These are phyloP conservation scores for Athalia cordata DNA, from an alignment of 2,888 invertebrate species.

Conservation along the genomic window DNA sequence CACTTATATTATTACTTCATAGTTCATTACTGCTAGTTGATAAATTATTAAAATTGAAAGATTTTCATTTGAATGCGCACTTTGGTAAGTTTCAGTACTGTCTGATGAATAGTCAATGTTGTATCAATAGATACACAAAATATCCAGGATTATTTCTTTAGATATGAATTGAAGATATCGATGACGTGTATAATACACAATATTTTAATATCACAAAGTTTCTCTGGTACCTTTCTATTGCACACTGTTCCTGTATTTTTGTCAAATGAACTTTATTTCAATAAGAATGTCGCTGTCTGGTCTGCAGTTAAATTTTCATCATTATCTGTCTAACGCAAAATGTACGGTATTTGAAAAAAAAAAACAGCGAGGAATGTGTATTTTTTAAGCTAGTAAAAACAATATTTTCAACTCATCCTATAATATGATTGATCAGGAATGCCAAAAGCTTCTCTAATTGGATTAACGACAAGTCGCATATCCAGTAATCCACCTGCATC, in stretches of 20 bases:
- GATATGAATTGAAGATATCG: too few relatives aligned
- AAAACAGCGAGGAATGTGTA: neutral
- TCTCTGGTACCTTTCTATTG: constrained; percentile 15
- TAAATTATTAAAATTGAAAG: neutral
- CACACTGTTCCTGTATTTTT: constrained; percentile 17
- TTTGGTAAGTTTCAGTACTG: too few relatives aligned
- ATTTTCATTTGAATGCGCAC: neutral
- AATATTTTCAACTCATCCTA: constrained; percentile 17
- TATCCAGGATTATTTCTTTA: too few relatives aligned
- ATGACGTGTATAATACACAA: constrained; percentile 9
- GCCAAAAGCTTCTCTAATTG: constrained; percentile 87
- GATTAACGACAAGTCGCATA: constrained; percentile 84
- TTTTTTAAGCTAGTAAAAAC: neutral
- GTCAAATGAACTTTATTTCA: constrained; percentile 41
- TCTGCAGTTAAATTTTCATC: too few relatives aligned
- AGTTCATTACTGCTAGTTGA: neutral
- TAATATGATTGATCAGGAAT: constrained; percentile 77
- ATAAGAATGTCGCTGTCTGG: neutral
- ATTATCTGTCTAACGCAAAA: too few relatives aligned
- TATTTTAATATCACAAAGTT: constrained; percentile 41
- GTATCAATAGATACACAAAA: too few relatives aligned
- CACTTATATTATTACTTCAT: constrained; percentile 9
- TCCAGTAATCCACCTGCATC: constrained; percentile 80
- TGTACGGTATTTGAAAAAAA: too few relatives aligned
- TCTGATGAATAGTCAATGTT: too few relatives aligned